Base-by-base conservation (phyloP, 2,113 vertebrate genomes). In the Esox niger region DNA sequence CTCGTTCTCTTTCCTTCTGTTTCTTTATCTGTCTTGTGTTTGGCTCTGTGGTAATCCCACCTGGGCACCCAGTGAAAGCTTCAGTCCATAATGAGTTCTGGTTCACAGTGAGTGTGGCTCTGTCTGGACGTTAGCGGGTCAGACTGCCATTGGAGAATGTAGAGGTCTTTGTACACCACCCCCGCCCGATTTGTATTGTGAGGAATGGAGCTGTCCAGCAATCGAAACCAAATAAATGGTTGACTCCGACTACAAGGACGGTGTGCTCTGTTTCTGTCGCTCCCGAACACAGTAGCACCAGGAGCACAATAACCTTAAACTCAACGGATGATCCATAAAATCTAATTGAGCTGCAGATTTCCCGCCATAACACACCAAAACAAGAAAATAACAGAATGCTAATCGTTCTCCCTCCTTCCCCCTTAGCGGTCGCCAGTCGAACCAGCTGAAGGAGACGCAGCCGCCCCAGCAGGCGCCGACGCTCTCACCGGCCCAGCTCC, bases 371-470 rank as follows among this genome's bases (percentile, higher is more conserved):
- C n/a, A n/a, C n/a, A n/a, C n/a, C n/a, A n/a, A n/a, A n/a, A n/a
- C n/a, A n/a, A n/a, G n/a, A n/a, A n/a, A n/a, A n/a, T n/a, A n/a
- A n/a, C n/a, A n/a, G n/a, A n/a, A n/a, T n/a, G n/a, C n/a, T n/a
- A n/a, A n/a, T n/a, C n/a, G n/a, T n/a, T n/a, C 1, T 17, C 54
- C 58, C 52, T 2, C 6, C 62, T 81, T 64, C 64, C 80, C 55
- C 73, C 76, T 69, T 32, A 58, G 20, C 73, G 96, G 95, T 80
- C 92, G 94, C 56, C 94, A 94, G 67, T 43, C 38, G 38, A 90
- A 93, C 68, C 95, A 93, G 54, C 70, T 94, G 1, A 97, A 97
- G 82, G 95, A 96, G 52, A 91, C 91, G 35, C 89, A 83, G 55
- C 89, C 87, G 11, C 52, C 55, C 8, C 23, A 23, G 68, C 46